A percentile compares a stretch with the other conserved stretches of the same genome.
Conservation (phyloP, 2,888 invertebrate genomes). For the Folsomia manolachei region DNA sequence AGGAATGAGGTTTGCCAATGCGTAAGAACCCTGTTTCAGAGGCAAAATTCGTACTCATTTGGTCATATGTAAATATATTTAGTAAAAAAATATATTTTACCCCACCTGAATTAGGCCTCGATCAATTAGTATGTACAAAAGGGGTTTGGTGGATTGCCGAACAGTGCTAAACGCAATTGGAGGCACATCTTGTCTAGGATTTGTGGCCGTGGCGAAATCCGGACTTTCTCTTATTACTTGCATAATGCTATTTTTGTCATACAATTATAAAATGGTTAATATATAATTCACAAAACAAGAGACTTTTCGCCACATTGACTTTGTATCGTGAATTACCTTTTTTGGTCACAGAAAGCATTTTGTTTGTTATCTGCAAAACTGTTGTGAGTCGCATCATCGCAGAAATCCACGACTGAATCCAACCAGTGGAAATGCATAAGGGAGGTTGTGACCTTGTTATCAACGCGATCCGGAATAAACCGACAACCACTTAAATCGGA, state of each 20-base stretch:
- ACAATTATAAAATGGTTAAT: slow-evolving; percentile 53
- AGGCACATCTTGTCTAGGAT: slow-evolving; percentile 21
- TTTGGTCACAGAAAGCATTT: slow-evolving; percentile 63
- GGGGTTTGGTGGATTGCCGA: slow-evolving; percentile 22
- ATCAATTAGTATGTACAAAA: slow-evolving; percentile 37
- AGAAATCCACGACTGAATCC: slow-evolving; percentile 55
- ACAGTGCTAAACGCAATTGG: slow-evolving; percentile 24
- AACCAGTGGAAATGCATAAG: slow-evolving; percentile 41
- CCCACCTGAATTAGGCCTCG: slow-evolving; percentile 33
- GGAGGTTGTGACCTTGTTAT: slow-evolving; percentile 30
- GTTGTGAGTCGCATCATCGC: slow-evolving; percentile 63
- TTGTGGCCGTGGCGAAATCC: slow-evolving; percentile 34
- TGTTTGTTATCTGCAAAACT: slow-evolving; percentile 64
- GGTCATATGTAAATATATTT: neutral
- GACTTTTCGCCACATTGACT: neutral
- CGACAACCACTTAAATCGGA: slow-evolving; percentile 30
- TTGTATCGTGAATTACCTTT: too few species aligned
- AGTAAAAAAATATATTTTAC: neutral
- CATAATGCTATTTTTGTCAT: slow-evolving; percentile 57
- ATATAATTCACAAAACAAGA: neutral
- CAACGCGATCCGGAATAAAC: slow-evolving; percentile 7
- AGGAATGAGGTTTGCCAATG: slow-evolving; percentile 26
- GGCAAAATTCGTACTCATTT: slow-evolving; percentile 3
- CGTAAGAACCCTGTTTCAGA: slow-evolving; percentile 27
- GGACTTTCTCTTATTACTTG: slow-evolving; percentile 39